A percentile compares a stretch with the other conserved stretches of the same genome.
Conservation (phyloP, 2,888 invertebrate species). For the Erebia aethiops region DNA sequence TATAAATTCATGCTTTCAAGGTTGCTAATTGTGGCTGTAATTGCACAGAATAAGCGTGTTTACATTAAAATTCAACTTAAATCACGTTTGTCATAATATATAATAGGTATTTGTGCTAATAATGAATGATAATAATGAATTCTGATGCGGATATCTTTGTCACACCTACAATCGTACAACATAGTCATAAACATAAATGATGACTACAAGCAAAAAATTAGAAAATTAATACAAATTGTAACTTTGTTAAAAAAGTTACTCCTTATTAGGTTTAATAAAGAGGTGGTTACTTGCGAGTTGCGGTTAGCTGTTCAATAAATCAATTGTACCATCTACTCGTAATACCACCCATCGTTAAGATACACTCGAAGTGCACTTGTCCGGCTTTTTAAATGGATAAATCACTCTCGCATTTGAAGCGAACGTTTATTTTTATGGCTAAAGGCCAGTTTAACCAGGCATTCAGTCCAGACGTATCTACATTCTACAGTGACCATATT, state of each 20-base stretch:
- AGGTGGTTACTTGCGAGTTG: background rate
- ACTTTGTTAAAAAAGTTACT: too few relatives aligned
- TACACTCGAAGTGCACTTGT: conserved; percentile 16
- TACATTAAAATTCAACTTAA: conserved; percentile 16
- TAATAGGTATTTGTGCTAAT: background rate
- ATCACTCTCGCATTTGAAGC: conserved; percentile 22
- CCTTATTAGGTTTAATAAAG: background rate
- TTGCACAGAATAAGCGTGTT: conserved; percentile 17
- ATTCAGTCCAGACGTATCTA: conserved; percentile 14
- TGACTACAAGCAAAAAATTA: too few relatives aligned
- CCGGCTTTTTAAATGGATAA: conserved; percentile 25
- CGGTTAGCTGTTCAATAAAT: conserved; percentile 1
- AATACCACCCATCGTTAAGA: conserved; percentile 7
- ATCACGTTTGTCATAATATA: background rate
- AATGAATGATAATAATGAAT: background rate
- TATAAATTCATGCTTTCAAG: conserved; percentile 27
- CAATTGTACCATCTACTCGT: too few relatives aligned
- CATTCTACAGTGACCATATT: conserved; percentile 2
- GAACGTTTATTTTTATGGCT: conserved; percentile 24
- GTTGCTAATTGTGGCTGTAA: conserved; percentile 18
- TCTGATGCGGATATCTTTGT: too few relatives aligned
- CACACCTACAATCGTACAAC: too few relatives aligned
- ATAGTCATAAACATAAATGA: too few relatives aligned
- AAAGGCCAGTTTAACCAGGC: conserved; percentile 24
- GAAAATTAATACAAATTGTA: too few relatives aligned